Evolutionary conservation across 2,113 vertebrate genomes (phyloP), one percentile per base, ranked within the genome.

Genomic region (Pipra filicauda): DNA sequence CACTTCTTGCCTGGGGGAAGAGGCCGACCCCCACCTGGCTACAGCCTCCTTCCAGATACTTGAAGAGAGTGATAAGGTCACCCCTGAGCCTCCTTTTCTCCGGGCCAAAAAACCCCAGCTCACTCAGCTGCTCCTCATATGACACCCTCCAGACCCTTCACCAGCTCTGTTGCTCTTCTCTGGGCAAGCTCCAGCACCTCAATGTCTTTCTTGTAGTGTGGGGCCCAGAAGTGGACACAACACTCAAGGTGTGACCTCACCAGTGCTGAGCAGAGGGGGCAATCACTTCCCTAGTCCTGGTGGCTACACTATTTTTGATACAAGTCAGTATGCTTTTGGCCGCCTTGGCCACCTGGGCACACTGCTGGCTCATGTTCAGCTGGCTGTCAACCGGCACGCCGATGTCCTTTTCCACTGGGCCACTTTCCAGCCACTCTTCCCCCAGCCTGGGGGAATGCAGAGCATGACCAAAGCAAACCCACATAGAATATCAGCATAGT

Each of bases 341-440:
- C 21, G 15, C 48, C n/a, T 41, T 8, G 41, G n/a, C 30, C 33
- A 61, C 54, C 16, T 70, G 62, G 9, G 24, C 18, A 43, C 41
- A 5, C 0, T 65, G 0, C 12, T 43, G 41, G 39, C 21, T 49
- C 9, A 4, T 11, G 48, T 27, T 69, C 16, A 70, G 30, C 17
- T 5, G 11, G n/a, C 54, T 41, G 62, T 3, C 39, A 54, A 17
- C 16, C 8, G 61, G 21, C 30, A 33, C 9, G 6, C 30, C 9
- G 9, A 22, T 9, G 14, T 27, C n/a, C 26, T 83, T 70, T 12
- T 35, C 41, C 41, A 26, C 41, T 55, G 35, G 27, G 18, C 22
- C 41, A 27, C 0, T 16, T 48, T 62, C 31, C 22, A 76, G 9
- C 48, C 21, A 33, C 41, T 49, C 35, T 55, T 41, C 30, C 8